Evolutionary conservation across 1,140 invertebrate species (phyloP), one percentile per base, ranked within the genome.

Genomic region (Paraescarpia echinospica): DNA sequence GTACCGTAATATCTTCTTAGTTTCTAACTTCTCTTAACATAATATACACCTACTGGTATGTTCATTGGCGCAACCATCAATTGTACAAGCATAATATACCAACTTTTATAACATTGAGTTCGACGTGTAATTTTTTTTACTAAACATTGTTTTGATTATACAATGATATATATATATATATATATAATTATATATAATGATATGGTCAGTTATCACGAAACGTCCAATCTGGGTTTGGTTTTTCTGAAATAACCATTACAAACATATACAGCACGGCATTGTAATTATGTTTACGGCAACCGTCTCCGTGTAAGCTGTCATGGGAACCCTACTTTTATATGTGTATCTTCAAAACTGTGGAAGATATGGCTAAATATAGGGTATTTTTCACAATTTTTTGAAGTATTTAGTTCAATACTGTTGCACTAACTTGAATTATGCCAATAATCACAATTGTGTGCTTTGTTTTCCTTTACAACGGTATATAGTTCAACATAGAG

Each of bases 181-280:
- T 89, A 89, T 89, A 89, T 89, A 89, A 8, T 8, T 89, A 89
- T 89, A 89, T 89, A 89, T 89, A n/a, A n/a, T n/a, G n/a, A 89
- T 18, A 34, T 33, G n/a, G 89, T 33, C 34, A 34, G 34, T 89
- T n/a, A 89, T 89, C n/a, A 89, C 34, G 89, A 89, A 33, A 34
- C 41, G 41, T 41, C 41, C 4, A 41, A 89, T 89, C n/a, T 6
- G 18, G 4, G 18, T 18, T 34, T 33, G n/a, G n/a, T 89, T n/a
- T n/a, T n/a, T 89, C 4, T n/a, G 8, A 89, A 6, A 33, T 34
- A 33, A 33, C 34, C n/a, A 89, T 33, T 89, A 89, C n/a, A 89
- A 34, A 89, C 4, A 34, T 8, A 89, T 89, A 89, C n/a, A 89
- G 89, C n/a, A 89, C 34, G n/a, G 89, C n/a, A 89, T n/a, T n/a